phyloP scores from a whole-genome alignment of 2,888 invertebrate genomes.

The Melipona beecheii region DNA sequence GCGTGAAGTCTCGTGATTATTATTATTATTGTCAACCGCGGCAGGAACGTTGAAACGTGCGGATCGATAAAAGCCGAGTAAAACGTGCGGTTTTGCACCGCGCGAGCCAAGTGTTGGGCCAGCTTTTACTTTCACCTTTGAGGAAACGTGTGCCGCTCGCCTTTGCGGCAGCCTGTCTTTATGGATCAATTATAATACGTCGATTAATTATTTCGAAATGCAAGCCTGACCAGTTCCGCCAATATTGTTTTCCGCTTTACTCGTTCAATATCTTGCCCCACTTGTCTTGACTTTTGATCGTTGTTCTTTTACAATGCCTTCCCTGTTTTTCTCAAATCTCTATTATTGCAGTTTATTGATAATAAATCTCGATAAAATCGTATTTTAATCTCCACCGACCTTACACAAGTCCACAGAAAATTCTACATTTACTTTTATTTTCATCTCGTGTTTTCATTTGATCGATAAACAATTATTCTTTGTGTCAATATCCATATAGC shows the following conservation, averaged over 20 bases:
- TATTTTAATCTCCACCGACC: no score
- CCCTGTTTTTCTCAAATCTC: neutral
- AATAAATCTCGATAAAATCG: no score
- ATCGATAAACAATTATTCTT: neutral
- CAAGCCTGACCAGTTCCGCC: constrained; percentile 26
- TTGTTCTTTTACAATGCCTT: neutral
- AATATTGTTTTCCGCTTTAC: constrained; percentile 1
- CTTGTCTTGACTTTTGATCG: no score
- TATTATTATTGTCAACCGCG: constrained; percentile 39
- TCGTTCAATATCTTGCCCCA: constrained; percentile 2
- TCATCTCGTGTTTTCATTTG: neutral
- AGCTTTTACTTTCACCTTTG: constrained; percentile 71
- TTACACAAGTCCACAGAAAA: no score
- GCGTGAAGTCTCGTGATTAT: constrained; percentile 24
- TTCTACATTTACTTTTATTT: no score
- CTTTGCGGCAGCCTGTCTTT: constrained; percentile 79
- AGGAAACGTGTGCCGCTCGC: constrained; percentile 62
- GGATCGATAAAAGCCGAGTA: constrained; percentile 55
- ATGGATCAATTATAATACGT: constrained; percentile 79
- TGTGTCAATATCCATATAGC: neutral
- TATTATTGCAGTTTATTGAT: no score
- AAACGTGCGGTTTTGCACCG: constrained; percentile 40
- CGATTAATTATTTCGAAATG: constrained; percentile 78
- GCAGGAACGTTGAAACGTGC: constrained; percentile 32
- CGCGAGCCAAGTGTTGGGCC: constrained; percentile 43